phyloP scores from a whole-genome alignment of 2,113 vertebrate genomes.

The Oreocharis arfaki region DNA sequence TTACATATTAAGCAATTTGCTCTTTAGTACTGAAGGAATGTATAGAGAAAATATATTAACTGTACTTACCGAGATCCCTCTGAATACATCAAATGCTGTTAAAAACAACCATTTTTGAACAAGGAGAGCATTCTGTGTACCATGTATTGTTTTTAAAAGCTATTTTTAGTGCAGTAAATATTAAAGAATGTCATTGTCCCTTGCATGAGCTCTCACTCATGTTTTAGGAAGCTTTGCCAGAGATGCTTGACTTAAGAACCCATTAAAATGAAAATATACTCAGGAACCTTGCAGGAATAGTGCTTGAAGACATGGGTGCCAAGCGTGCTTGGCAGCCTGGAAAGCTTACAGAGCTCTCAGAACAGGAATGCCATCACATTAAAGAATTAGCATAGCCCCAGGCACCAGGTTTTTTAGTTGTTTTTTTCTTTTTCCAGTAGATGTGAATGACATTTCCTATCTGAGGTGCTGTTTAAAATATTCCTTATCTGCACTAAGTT shows the following conservation, averaged over 20 bases:
- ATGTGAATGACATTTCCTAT: constrained; percentile 51
- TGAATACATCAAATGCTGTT: constrained; percentile 25
- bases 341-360: constrained; percentile 42
- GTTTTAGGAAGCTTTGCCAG: constrained; percentile 62
- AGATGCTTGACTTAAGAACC: constrained; percentile 66
- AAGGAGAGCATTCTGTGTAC: neutral
- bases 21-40: constrained; percentile 41
- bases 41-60: constrained; percentile 17
- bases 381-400: constrained; percentile 51
- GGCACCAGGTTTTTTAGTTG: neutral
- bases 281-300: constrained; percentile 23
- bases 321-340: constrained; percentile 29
- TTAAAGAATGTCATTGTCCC: constrained; percentile 53
- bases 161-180: constrained; percentile 51
- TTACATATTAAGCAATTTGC: constrained; percentile 61
- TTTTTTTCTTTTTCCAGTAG: neutral
- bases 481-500: neutral
- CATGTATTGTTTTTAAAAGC: constrained; percentile 7
- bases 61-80: neutral
- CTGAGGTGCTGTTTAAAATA: constrained; percentile 19
- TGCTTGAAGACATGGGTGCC: constrained; percentile 1
- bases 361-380: constrained; percentile 54
- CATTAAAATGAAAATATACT: constrained; percentile 73
- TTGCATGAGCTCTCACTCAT: constrained; percentile 55
- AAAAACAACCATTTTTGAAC: neutral